Base-by-base conservation (phyloP, 2,797 vertebrate genomes). In the Squalus acanthias region DNA sequence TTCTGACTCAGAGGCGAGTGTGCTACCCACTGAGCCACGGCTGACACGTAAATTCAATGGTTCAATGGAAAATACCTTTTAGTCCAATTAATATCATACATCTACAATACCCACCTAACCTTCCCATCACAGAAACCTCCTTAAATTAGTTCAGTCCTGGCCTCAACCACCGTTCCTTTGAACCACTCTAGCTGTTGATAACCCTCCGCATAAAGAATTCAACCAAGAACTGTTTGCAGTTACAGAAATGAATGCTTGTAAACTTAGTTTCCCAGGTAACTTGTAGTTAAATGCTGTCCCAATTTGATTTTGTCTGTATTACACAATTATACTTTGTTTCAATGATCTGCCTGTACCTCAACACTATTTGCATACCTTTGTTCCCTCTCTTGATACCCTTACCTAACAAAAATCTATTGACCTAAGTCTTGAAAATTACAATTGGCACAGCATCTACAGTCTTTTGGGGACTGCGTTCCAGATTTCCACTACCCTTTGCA, bases 41-140 rank as follows among this genome's bases (percentile, higher is more conserved):
- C 39, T 39, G 39, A 39, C 39, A 39, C 39, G 39, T 39, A 39
- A 39, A 39, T 39, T 39, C 39, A 39, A 39, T 39, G 39, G 39
- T 39, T 39, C 39, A 39, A 69, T 93, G 63, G 63, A 93, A 93
- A 69, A 39, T 15, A 93, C 17, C 63, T 46, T 69, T 24, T 63
- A 46, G 65, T 24, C 82, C 91, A 69, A 93, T 93, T 93, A 67
- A 67, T 93, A n/a, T 69, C 63, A 93, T 69, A n/a, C n/a, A 50
- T 50, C 7, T 17, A 22, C 22, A 24, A 85, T 85, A 50, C 7
- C 17, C 39, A 93, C 15, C 63, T 93, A 65, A 93, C 63, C 33
- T 93, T 67, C 63, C 91, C n/a, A 26, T 93, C 39, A 69, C n/a
- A 93, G n/a, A 69, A 20, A 67, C 8, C 3, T 46, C 63, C 17